Percentiles rank a stretch among this genome's conserved stretches.
Evolutionary conservation across 1,140 invertebrate species (phyloP).

Genomic region (Triops longicaudatus): DNA sequence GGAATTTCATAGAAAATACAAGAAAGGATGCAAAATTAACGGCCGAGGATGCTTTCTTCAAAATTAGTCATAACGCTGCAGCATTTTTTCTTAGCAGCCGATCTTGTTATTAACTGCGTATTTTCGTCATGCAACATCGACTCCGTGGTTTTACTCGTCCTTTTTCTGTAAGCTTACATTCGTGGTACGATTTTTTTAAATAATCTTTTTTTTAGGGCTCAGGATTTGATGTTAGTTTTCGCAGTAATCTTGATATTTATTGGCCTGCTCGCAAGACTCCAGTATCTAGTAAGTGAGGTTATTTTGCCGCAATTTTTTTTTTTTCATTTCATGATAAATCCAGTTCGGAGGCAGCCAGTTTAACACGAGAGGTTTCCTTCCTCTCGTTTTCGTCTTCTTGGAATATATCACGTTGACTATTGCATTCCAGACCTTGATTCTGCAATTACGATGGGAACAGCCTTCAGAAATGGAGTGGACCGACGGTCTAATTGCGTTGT

Average conservation of each 20-base stretch:
- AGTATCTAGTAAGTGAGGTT: neutral
- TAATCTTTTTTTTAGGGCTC: neutral
- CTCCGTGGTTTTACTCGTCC: neutral
- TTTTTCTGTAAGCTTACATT: neutral
- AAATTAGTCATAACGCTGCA: neutral
- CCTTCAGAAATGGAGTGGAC: slow-evolving; percentile 5
- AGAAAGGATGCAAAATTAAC: neutral
- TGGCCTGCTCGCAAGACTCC: neutral
- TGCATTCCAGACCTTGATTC: neutral
- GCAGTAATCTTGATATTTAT: neutral
- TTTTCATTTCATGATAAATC: too few relatives aligned
- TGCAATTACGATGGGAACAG: slow-evolving; percentile 18
- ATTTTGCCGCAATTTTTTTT: too few relatives aligned
- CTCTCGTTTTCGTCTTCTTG: neutral
- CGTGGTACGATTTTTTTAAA: too few relatives aligned
- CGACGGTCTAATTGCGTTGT: neutral
- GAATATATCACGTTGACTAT: neutral
- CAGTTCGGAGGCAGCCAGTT: neutral
- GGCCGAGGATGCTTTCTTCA: neutral
- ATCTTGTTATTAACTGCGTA: neutral
- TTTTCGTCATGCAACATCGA: neutral
- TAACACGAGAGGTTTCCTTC: neutral
- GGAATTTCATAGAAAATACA: neutral
- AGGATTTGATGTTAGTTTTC: neutral
- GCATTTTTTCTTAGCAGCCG: neutral